Evolutionary conservation across 2,113 vertebrate genomes (phyloP).

Genomic region (Caranx ignobilis): DNA sequence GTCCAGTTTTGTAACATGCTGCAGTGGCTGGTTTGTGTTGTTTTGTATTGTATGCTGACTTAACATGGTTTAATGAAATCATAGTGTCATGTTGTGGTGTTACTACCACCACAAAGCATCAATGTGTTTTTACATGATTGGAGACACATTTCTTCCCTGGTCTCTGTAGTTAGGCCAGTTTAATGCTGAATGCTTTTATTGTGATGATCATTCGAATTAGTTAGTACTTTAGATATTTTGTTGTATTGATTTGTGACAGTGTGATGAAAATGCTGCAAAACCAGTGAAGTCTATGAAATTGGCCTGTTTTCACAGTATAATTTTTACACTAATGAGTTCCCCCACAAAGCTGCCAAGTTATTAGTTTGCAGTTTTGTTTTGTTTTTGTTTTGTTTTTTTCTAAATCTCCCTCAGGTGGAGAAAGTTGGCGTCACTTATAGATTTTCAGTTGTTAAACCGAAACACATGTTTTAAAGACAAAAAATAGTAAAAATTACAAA

Average conservation of each 20-base stretch:
- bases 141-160: neutral
- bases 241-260: neutral
- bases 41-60: neutral
- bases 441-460: neutral
- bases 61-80: conserved; percentile 10
- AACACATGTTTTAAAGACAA: neutral
- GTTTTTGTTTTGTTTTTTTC: neutral
- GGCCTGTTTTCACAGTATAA: neutral
- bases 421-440: neutral
- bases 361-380: neutral
- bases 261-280: neutral
- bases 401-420: neutral
- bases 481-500: neutral
- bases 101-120: neutral
- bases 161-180: neutral
- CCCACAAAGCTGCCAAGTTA: neutral
- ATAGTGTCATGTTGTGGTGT: neutral
- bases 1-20: neutral
- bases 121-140: neutral
- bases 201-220: neutral
- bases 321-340: neutral
- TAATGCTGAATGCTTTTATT: neutral
- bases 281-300: neutral
- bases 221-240: neutral
- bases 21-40: conserved; percentile 14